Evolutionary conservation across 92 coral and sea anemone species (phyloP).

Genomic region (Montipora capitata): DNA sequence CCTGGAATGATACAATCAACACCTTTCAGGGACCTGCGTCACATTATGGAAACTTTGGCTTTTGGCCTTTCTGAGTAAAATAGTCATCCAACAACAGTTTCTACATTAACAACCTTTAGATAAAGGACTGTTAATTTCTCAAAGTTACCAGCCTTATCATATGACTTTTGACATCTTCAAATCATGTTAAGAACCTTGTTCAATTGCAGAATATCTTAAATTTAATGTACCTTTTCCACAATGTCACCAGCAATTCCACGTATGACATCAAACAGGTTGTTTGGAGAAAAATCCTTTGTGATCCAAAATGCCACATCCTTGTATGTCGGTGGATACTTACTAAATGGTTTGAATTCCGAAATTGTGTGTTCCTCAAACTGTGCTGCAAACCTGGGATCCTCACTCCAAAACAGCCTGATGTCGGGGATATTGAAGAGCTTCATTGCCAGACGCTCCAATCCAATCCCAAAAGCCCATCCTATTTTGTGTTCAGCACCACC

Average conservation of each 20-base stretch:
- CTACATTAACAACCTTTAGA: no score
- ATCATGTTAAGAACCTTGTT: no score
- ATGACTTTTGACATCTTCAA: no score
- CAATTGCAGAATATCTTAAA: no score
- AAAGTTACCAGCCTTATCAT: no score
- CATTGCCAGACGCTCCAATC: constrained; percentile 98
- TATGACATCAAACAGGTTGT: constrained; percentile 93
- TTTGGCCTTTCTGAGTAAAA: no score
- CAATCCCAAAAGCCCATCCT: constrained; percentile 99
- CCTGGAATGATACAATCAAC: constrained; percentile 56
- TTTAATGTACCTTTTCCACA: constrained; percentile 87
- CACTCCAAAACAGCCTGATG: constrained; percentile 97
- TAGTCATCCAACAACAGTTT: no score
- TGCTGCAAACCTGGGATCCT: constrained; percentile 85
- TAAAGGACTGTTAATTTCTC: no score
- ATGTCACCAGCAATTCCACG: constrained; percentile 96
- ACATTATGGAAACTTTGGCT: no score
- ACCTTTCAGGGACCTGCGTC: no score
- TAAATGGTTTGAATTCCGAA: constrained; percentile 92
- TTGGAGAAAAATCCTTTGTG: constrained; percentile 84
- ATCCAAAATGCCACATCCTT: constrained; percentile 96
- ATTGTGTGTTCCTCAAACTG: constrained; percentile 86
- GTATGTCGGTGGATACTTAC: constrained; percentile 95
- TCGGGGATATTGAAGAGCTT: constrained; percentile 95
- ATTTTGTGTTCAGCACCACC: constrained; percentile 95